A percentile compares a stretch with the other conserved stretches of the same genome.
Evolutionary conservation across 2,113 vertebrate species (phyloP).

Genomic region (Xenopus laevis): DNA sequence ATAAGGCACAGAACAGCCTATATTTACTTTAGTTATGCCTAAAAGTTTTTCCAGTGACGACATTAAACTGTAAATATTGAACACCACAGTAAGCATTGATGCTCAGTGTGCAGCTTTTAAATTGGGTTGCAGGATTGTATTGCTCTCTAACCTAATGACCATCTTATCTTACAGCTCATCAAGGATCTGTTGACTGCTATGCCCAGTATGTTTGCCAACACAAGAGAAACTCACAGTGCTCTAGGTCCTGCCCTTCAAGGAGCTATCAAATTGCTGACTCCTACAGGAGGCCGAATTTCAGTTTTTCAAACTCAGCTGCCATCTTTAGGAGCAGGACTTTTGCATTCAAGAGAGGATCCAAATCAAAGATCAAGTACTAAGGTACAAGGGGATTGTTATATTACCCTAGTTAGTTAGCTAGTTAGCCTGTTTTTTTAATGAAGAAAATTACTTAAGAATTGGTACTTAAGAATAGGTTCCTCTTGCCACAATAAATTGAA

Average conservation of each 20-base stretch:
- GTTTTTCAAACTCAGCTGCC: conserved; percentile 95
- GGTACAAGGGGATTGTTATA: conserved; percentile 57
- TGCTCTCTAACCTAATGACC: neutral
- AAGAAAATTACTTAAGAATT: no score
- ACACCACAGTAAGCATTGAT: no score
- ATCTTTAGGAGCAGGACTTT: conserved; percentile 78
- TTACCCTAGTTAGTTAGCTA: no score
- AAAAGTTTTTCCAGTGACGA: no score
- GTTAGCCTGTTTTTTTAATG: no score
- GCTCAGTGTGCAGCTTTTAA: no score
- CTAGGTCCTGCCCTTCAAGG: conserved; percentile 91
- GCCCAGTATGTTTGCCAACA: conserved; percentile 86
- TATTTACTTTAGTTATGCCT: no score
- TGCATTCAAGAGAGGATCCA: conserved; percentile 92
- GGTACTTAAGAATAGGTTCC: no score
- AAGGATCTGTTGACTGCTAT: conserved; percentile 81
- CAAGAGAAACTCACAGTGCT: conserved; percentile 88
- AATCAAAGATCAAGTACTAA: conserved; percentile 91
- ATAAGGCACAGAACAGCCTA: no score
- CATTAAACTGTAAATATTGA: no score
- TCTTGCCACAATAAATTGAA: no score
- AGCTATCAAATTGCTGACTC: conserved; percentile 91
- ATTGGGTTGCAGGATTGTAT: no score
- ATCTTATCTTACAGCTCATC: conserved; percentile 75
- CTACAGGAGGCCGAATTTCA: conserved; percentile 88